A percentile compares a stretch with the other conserved stretches of the same genome.
phyloP scores from a whole-genome alignment of 2,888 invertebrate genomes.

The Ophion ellenae region DNA sequence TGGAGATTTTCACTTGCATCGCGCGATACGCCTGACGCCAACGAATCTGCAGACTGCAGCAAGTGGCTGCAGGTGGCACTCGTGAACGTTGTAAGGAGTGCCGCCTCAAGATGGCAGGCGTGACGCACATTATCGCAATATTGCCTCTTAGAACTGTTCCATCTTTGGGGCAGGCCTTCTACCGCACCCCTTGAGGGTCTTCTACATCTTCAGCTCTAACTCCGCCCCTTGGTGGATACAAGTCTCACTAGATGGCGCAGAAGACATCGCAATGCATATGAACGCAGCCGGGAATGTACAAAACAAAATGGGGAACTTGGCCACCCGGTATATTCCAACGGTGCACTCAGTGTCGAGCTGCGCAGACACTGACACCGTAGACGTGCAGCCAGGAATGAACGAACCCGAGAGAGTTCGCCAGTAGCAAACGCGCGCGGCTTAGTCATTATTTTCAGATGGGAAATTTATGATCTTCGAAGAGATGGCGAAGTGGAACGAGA shows the following conservation, averaged over 20 bases:
- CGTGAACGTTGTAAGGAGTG: too few species aligned
- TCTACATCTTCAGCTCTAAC: neutral
- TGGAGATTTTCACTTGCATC: neutral
- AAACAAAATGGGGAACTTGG: neutral
- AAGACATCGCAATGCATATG: neutral
- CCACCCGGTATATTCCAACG: constrained; percentile 56
- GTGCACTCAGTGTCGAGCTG: constrained; percentile 64
- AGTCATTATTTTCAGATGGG: constrained; percentile 65
- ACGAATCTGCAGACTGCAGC: neutral
- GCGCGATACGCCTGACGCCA: too few species aligned
- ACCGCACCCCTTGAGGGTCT: neutral
- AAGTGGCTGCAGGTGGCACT: too few species aligned
- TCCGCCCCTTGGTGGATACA: neutral
- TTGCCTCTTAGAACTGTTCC: too few species aligned
- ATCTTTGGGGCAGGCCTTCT: too few species aligned
- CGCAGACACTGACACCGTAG: constrained; percentile 58
- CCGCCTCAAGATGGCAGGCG: too few species aligned
- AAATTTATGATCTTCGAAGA: constrained; percentile 63
- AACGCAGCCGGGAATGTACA: neutral
- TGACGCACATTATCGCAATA: too few species aligned
- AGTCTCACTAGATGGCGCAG: neutral
- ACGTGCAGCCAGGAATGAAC: constrained; percentile 57
- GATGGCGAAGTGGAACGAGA: constrained; percentile 59
- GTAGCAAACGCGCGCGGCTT: constrained; percentile 23
- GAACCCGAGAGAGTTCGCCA: constrained; percentile 44